Conservation (phyloP, 2,888 invertebrate species). For the Drosophila acutilabella region DNA sequence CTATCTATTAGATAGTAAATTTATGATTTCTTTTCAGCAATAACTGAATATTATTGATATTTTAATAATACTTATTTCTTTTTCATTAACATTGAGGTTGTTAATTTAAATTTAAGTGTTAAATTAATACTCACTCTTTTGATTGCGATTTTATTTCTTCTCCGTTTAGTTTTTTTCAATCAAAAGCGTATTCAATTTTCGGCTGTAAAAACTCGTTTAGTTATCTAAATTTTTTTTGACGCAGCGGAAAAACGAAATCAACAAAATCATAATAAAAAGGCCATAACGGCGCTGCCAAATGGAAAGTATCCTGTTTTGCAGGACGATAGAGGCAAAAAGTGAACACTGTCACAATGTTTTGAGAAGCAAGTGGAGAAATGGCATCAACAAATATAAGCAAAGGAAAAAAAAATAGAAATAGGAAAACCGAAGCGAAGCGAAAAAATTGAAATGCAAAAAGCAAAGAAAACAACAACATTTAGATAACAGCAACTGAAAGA, state of each 20-base stretch:
- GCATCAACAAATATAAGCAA: neutral
- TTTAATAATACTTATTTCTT: too few relatives aligned
- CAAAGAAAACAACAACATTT: slow-evolving; percentile 64
- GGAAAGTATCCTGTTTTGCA: slow-evolving; percentile 32
- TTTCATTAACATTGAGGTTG: too few relatives aligned
- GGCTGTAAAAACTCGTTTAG: slow-evolving; percentile 9
- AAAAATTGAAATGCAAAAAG: slow-evolving; percentile 69
- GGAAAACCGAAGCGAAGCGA: slow-evolving; percentile 9
- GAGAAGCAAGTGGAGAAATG: slow-evolving; percentile 18
- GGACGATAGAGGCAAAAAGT: slow-evolving; percentile 6
- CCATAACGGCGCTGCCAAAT: slow-evolving; percentile 60
- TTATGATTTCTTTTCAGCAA: too few relatives aligned
- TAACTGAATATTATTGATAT: too few relatives aligned
- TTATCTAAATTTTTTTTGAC: slow-evolving; percentile 22
- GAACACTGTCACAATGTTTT: slow-evolving; percentile 38
- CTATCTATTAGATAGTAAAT: too few relatives aligned
- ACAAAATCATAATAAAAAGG: slow-evolving; percentile 74
- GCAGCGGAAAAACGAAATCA: slow-evolving; percentile 67
- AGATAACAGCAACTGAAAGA: slow-evolving; percentile 61
- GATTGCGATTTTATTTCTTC: too few relatives aligned
- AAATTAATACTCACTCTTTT: too few relatives aligned
- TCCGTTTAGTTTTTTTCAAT: too few relatives aligned
- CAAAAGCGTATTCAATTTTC: slow-evolving; percentile 32
- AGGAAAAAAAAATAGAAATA: slow-evolving; percentile 10
- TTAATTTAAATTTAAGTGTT: too few relatives aligned